Base-by-base conservation (phyloP, 2,888 invertebrate species). In the Colostygia pectinataria region DNA sequence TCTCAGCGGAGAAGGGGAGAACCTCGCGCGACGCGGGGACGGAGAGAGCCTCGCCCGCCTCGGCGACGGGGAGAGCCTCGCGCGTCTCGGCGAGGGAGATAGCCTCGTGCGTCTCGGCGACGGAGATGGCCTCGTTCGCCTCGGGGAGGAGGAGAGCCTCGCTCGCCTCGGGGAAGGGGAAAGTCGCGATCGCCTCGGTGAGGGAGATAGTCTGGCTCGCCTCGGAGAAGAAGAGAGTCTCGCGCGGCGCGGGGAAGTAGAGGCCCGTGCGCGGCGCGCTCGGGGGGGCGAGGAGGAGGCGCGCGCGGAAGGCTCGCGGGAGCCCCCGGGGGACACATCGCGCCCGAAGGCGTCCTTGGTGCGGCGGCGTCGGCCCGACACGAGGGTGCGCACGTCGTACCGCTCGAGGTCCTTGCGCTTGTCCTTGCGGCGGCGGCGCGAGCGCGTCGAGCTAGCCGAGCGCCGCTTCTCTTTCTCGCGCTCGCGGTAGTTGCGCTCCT, bases 311-410 rank as follows among this genome's bases (percentile, higher is more conserved):
- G 18, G 55, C 34, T 65, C 53, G 49, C 50, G 65, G 63, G 63
- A 55, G 63, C 45, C 48, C 67, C 65, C 10, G 9, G 87, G 88
- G 0, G 91, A 90, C 42, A 94, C 91, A 78, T 96, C 96, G 7
- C 96, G 90, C 0, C 96, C 96, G 80, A 96, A 96, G 39, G 94
- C 92, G 79, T 96, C 96, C 78, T 94, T 95, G 43, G 92, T 87
- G 24, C 91, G 88, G 48, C 92, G 85, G 0, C 93, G 92, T 62
- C 93, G 93, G 55, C 94, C 94, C 3, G 94, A 92, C 5, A 97
- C 94, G 25, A 97, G 86, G 53, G 94, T 93, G 28, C 97, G 91
- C 6, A 97, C 96, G 84, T 96, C 94, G 76, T 97, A 97, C 2
- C 97, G 91, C 65, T 95, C 95, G 38, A 97, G 83, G 68, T 97